Evolutionary conservation across 2,113 vertebrate genomes (phyloP).

Genomic region (Chionodraco myersi): DNA sequence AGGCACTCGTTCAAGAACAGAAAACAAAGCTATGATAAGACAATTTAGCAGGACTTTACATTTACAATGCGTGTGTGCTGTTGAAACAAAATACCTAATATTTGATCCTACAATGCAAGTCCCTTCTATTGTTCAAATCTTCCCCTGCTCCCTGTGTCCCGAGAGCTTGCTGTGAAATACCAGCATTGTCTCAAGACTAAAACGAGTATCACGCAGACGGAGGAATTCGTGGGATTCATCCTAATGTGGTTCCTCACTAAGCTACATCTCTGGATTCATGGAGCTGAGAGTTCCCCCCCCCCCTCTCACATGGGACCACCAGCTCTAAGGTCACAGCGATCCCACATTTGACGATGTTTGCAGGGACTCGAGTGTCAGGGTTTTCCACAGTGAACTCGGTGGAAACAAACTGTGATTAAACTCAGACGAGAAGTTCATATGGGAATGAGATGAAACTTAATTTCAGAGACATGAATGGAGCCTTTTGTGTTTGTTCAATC

Average conservation of each 20-base stretch:
- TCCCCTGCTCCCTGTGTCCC: neutral
- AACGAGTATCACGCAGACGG: neutral
- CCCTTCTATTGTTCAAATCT: neutral
- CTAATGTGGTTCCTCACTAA: conserved; percentile 1
- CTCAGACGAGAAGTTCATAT: conserved; percentile 11
- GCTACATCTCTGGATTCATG: neutral
- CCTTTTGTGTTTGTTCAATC: conserved; percentile 25
- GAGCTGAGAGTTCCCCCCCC: neutral
- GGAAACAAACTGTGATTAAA: conserved; percentile 49
- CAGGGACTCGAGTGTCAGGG: conserved; percentile 61
- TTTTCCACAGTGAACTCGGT: conserved; percentile 68
- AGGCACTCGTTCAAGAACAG: no score
- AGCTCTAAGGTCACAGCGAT: conserved; percentile 60
- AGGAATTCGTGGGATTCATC: conserved; percentile 26
- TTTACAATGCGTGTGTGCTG: neutral
- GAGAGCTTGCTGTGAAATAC: conserved; percentile 6
- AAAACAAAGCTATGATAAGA: no score
- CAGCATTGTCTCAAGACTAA: conserved; percentile 5
- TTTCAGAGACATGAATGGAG: neutral
- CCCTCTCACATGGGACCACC: conserved; percentile 45
- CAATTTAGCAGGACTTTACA: neutral
- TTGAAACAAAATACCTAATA: no score
- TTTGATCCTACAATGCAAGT: neutral
- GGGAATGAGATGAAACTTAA: conserved; percentile 15
- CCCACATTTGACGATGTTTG: conserved; percentile 70